Percentiles rank a stretch among this genome's conserved stretches.
Conservation (phyloP, 92 coral and sea anemone species). For the Siderastrea siderea region DNA sequence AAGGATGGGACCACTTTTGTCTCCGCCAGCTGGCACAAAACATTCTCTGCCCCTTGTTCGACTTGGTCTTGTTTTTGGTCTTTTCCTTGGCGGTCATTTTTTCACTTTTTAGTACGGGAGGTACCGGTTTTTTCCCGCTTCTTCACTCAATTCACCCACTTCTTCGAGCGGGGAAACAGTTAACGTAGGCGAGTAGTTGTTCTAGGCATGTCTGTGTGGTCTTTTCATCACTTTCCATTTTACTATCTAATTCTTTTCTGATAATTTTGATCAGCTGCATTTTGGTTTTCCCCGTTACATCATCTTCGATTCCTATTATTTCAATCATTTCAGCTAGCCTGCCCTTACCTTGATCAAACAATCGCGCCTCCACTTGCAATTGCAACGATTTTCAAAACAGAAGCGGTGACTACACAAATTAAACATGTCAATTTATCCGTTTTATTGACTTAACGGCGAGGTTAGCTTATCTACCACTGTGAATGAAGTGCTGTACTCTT, state of each 20-base stretch:
- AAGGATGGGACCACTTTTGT: slow-evolving; percentile 23
- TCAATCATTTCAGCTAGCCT: slow-evolving; percentile 36
- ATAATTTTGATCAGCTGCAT: slow-evolving; percentile 31
- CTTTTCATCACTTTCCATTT: too few species aligned
- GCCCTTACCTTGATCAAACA: slow-evolving; percentile 49
- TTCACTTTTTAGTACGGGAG: background rate
- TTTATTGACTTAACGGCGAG: too few species aligned
- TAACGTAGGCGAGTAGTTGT: slow-evolving; percentile 5
- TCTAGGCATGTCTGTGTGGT: slow-evolving; percentile 3
- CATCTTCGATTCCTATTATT: slow-evolving; percentile 19
- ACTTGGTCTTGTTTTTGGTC: slow-evolving; percentile 30
- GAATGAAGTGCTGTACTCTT: too few species aligned
- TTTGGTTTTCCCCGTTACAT: slow-evolving; percentile 20
- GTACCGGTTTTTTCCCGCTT: background rate
- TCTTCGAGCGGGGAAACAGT: slow-evolving; percentile 29
- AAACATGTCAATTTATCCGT: too few species aligned
- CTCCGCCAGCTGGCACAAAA: slow-evolving; percentile 12
- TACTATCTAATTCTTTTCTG: slow-evolving; percentile 11
- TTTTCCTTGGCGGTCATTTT: background rate
- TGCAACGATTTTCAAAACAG: slow-evolving; percentile 11
- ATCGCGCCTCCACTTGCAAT: slow-evolving; percentile 28
- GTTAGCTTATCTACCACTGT: too few species aligned
- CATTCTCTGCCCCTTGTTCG: slow-evolving; percentile 16
- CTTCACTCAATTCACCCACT: too few species aligned
- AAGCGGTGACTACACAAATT: too few species aligned